Conservation (phyloP, 2,113 vertebrate genomes). For the Lota lota region DNA sequence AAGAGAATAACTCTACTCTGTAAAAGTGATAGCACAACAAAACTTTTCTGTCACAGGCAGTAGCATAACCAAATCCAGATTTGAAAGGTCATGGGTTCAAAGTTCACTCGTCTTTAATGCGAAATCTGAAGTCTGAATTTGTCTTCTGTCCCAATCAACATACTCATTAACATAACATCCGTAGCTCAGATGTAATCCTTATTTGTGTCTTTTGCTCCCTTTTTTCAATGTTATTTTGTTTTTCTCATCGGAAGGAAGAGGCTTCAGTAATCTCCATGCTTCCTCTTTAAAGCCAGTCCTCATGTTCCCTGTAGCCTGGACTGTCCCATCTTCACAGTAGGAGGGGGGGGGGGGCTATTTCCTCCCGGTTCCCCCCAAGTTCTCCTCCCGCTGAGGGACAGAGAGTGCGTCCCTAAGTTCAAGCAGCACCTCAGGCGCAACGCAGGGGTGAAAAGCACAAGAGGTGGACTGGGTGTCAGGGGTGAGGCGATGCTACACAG, state of each 20-base stretch:
- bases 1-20: conserved; percentile 8
- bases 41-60: conserved; percentile 13
- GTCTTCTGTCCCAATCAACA: conserved; percentile 29
- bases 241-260: conserved; percentile 13
- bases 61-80: conserved; percentile 46
- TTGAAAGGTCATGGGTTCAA: conserved; percentile 20
- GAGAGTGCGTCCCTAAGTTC: conserved; percentile 70
- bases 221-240: not conserved
- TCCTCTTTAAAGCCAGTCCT: conserved; percentile 63
- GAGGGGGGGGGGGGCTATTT: conserved; percentile 35
- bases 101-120: conserved; percentile 41
- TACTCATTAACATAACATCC: not conserved
- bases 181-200: not conserved
- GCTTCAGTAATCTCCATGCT: conserved; percentile 53
- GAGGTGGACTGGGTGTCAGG: conserved; percentile 44
- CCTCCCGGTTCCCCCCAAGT: conserved; percentile 63
- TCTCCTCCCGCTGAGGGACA: conserved; percentile 72
- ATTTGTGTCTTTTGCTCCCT: not conserved
- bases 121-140: conserved; percentile 39
- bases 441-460: conserved; percentile 52
- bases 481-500: conserved; percentile 47
- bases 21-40: conserved; percentile 22
- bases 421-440: conserved; percentile 64
- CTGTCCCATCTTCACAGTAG: conserved; percentile 53
- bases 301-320: conserved; percentile 58